Evolutionary conservation across 2,113 vertebrate species (phyloP), one percentile per base, ranked within the genome.

Genomic region (Larimichthys polyactis): DNA sequence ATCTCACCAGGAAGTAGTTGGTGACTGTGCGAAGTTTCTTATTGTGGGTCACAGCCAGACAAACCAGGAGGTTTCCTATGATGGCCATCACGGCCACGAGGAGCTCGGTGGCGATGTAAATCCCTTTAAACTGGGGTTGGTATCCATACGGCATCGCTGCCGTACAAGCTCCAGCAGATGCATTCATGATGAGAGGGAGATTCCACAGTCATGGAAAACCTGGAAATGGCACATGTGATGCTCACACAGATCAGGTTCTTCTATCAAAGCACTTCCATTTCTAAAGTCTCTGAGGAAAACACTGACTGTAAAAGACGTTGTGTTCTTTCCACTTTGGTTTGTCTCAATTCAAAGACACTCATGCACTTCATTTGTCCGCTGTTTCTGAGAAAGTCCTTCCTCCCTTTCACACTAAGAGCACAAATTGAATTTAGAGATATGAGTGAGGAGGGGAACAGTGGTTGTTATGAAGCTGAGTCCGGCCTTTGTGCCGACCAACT

Each of bases 1-100:
- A 8, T 52, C 57, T 79, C 58, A 94, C 94, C 89, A 95, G 84
- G 80, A 95, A 95, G 87, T 93, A 95, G 78, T 95, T 95, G 63
- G 94, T 95, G 85, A 94, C 90, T 0, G 94, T 95, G 12, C 84
- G 87, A 12, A 95, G 93, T 75, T 78, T 94, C 64, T 87, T 90
- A 84, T 94, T 94, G 4, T 63, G 71, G 10, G 44, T 55, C 59
- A 95, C 88, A 0, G 93, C 92, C 19, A 92, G 52, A 29, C 95
- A 95, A 51, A 95, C 94, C 78, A 94, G 74, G 22, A 88, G 15
- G 83, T 95, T 95, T 1, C 94, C 94, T 0, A 66, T 62, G 5
- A 91, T 67, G 7, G 95, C 90, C 4, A 92, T 44, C 55, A 75
- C 22, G 0, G 94, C 92, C 11, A 95, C 92, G 44, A 89, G 4